These are phyloP conservation scores for Acleris sparsana DNA, from an alignment of 2,888 invertebrate genomes.

Conservation along the genomic window DNA sequence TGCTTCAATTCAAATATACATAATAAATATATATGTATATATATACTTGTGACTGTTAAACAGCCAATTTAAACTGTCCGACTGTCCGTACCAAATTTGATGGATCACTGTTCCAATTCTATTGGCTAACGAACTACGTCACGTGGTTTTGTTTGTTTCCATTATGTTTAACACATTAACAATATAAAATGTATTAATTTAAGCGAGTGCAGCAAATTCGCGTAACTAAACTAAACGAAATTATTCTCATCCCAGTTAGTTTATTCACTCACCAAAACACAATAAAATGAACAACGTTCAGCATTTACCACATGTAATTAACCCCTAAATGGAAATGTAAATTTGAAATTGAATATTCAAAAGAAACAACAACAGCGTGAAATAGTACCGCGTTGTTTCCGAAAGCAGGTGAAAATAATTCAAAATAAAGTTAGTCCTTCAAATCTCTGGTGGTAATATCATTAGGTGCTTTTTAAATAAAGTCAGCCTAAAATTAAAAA, in stretches of 20 bases:
- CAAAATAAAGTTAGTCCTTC: conserved; percentile 21
- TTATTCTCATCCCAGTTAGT: background rate
- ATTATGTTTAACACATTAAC: too few species aligned
- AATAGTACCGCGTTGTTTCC: background rate
- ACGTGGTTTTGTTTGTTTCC: too few species aligned
- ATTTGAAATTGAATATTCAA: conserved; percentile 4
- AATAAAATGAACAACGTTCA: background rate
- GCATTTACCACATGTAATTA: conserved; percentile 5
- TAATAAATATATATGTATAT: too few species aligned
- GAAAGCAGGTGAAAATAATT: background rate
- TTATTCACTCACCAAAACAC: background rate
- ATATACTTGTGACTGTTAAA: too few species aligned
- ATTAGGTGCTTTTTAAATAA: conserved; percentile 44
- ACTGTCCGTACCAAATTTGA: too few species aligned
- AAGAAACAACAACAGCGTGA: background rate
- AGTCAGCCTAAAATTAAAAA: conserved; percentile 62
- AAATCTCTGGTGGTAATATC: conserved; percentile 42
- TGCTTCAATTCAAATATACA: too few species aligned
- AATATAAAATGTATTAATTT: too few species aligned
- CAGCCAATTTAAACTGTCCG: too few species aligned
- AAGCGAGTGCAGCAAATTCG: too few species aligned
- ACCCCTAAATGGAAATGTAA: conserved; percentile 1
- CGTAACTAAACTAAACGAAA: background rate
- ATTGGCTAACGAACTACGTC: too few species aligned
- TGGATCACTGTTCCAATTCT: too few species aligned